phyloP scores from a whole-genome alignment of 2,797 vertebrate species.

The Lycodopsis pacificus region DNA sequence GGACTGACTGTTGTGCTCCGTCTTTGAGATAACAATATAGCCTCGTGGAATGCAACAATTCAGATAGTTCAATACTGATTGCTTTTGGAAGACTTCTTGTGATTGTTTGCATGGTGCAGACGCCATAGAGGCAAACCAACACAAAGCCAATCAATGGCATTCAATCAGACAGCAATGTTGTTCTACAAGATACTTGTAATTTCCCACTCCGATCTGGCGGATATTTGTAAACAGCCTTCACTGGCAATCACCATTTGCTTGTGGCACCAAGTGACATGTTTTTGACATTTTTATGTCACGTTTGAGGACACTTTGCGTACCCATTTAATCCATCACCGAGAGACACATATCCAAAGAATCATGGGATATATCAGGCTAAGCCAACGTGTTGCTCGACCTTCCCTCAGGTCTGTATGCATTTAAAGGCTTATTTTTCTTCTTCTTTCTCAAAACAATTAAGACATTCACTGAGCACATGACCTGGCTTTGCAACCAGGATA shows the following conservation, averaged over 20 bases:
- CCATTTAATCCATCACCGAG: conserved; percentile 19
- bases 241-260: not conserved
- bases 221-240: conserved; percentile 26
- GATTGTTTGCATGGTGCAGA: conserved; percentile 25
- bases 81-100: conserved; percentile 2
- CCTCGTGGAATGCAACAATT: conserved; percentile 32
- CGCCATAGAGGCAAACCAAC: conserved; percentile 13
- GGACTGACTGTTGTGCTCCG: conserved; percentile 17
- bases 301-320: not conserved
- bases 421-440: conserved; percentile 20
- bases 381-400: conserved; percentile 34
- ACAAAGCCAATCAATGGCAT: conserved; percentile 62
- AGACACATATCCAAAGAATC: conserved; percentile 33
- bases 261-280: not conserved
- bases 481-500: conserved; percentile 16
- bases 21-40: conserved; percentile 39
- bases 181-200: conserved; percentile 49
- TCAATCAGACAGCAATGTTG: conserved; percentile 54
- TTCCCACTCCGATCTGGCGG: conserved; percentile 29
- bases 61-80: conserved; percentile 6
- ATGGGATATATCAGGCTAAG: conserved; percentile 30
- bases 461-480: conserved; percentile 9
- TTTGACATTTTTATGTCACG: not conserved
- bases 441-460: conserved; percentile 26
- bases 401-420: conserved; percentile 18